A percentile compares a stretch with the other conserved stretches of the same genome.
These are phyloP conservation scores for Malaclemys terrapin DNA, from an alignment of 2,113 vertebrate species.

Conservation along the genomic window DNA sequence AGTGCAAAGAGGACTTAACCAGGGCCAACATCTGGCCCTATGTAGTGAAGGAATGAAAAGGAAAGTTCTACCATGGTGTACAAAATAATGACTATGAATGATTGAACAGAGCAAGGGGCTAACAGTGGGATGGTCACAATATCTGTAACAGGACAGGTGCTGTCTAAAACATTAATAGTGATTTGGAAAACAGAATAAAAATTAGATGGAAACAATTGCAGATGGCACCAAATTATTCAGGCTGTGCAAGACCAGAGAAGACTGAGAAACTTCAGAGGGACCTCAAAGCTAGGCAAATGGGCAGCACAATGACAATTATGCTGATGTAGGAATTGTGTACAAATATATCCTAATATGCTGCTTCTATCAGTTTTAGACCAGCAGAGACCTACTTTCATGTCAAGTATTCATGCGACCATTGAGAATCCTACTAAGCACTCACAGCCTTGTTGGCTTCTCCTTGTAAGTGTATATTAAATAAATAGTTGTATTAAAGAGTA, in stretches of 20 bases:
- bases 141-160: too few species aligned
- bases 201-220: neutral
- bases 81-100: too few species aligned
- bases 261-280: neutral
- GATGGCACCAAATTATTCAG: neutral
- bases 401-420: neutral
- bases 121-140: neutral
- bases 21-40: too few species aligned
- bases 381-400: neutral
- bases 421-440: neutral
- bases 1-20: too few species aligned
- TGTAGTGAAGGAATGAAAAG: too few species aligned
- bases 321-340: neutral
- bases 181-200: neutral
- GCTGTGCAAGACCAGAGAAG: neutral
- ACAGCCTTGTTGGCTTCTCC: neutral
- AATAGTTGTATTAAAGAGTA: neutral
- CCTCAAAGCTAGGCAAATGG: neutral
- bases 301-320: neutral
- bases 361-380: neutral
- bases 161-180: neutral
- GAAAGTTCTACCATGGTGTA: too few species aligned
- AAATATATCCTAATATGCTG: neutral
- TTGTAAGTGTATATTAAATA: neutral
- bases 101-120: neutral